Conservation (phyloP, 2,888 invertebrate genomes). For the Drosophila subsilvestris region DNA sequence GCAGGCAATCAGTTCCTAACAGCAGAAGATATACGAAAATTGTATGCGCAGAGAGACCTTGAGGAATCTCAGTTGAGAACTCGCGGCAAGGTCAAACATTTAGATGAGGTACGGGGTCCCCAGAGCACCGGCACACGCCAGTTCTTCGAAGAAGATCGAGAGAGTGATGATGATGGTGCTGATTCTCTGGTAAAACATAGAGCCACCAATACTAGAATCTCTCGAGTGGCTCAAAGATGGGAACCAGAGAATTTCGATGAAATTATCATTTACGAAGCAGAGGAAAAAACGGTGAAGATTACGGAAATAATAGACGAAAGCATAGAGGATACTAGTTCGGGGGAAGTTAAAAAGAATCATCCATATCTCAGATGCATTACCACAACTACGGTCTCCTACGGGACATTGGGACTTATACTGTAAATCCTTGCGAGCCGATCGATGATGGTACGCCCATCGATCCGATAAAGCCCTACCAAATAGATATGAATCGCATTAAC, state of each 20-base stretch:
- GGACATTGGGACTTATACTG: constrained; percentile 13
- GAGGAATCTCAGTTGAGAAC: background rate
- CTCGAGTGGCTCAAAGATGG: background rate
- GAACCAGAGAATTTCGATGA: background rate
- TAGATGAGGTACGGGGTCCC: constrained; percentile 20
- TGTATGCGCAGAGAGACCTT: background rate
- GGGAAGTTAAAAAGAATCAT: background rate
- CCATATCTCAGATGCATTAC: background rate
- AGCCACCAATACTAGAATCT: constrained; percentile 5
- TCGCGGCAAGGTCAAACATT: background rate
- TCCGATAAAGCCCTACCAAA: background rate
- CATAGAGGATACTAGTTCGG: no score
- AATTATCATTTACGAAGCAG: background rate
- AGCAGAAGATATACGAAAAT: background rate
- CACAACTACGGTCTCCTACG: background rate
- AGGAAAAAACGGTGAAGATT: background rate
- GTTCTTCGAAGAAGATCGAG: background rate
- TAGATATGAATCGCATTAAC: background rate
- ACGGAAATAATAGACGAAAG: background rate
- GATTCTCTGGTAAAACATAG: background rate
- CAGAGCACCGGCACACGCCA: constrained; percentile 14
- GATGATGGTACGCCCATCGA: background rate
- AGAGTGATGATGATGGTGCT: background rate
- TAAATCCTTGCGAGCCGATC: background rate
- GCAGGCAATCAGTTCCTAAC: background rate